Evolutionary conservation across 2,888 invertebrate genomes (phyloP), one percentile per base, ranked within the genome.

Genomic region (Oscheius sp.): DNA sequence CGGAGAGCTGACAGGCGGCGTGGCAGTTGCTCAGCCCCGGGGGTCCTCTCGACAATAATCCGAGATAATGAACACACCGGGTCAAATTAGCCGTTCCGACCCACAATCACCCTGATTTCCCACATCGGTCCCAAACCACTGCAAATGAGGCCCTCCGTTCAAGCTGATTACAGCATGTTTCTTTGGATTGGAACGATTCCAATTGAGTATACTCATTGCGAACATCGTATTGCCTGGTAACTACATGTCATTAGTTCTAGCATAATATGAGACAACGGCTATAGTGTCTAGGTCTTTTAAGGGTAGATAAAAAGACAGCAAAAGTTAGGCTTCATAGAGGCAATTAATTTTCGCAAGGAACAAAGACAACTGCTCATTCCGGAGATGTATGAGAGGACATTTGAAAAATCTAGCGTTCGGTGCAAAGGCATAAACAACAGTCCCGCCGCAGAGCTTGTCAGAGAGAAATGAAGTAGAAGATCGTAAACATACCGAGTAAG

Each of bases 1-100:
- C 53, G 35, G 53, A 46, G 52, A 46, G 55, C 43, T 56, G 69
- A 69, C 69, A 69, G 69, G 69, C 69, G 69, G 69, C 21, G 69
- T 45, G 69, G 55, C 69, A 69, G 69, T 69, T 69, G 69, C 55
- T 69, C 69, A 56, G 55, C 58, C 70, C 70, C 49, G 59, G 59
- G 70, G 70, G 70, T 70, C 70, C 70, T 61, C 70, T 59, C 70
- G 70, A 61, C 58, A 70, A 70, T 70, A 70, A 70, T 70, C 70
- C 59, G 46, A 56, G 58, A 70, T 70, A 70, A 70, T 70, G 70
- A 70, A 70, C 70, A 70, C 70, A 70, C 70, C 70, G 70, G 70
- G 70, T 70, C 61, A 70, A 70, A 70, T 70, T 70, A 70, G 70
- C 59, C 59, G 59, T 70, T 70, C 70, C 70, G 70, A 43, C 46